A percentile compares a stretch with the other conserved stretches of the same genome.
These are phyloP conservation scores for Nesogale talazaci DNA, from an alignment of 2,113 vertebrate genomes.

Conservation along the genomic window DNA sequence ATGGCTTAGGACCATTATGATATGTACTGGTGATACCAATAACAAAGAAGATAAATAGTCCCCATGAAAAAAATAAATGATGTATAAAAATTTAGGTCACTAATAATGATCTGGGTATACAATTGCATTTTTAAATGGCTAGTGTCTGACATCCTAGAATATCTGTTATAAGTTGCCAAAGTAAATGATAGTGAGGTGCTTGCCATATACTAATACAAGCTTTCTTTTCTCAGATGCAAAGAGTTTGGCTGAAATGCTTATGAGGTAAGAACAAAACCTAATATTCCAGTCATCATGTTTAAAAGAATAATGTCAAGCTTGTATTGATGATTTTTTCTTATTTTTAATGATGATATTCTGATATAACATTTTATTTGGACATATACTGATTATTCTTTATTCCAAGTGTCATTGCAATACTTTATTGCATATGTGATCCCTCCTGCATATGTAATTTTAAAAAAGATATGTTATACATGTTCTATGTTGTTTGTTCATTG, in stretches of 20 bases:
- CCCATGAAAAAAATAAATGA: slow-evolving; percentile 22
- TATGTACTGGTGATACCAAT: neutral
- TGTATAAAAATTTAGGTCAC: neutral
- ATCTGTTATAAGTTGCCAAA: neutral
- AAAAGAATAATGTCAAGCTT: neutral
- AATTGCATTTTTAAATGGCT: neutral
- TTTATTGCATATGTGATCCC: neutral
- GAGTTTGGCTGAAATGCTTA: slow-evolving; percentile 99
- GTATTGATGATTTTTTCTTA: neutral
- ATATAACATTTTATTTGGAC: neutral
- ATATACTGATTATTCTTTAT: neutral
- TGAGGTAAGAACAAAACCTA: slow-evolving; percentile 92
- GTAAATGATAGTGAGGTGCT: slow-evolving; percentile 14
- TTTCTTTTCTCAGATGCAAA: slow-evolving; percentile 96
- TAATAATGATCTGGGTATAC: neutral
- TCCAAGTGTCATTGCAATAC: neutral
- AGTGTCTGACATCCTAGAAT: neutral
- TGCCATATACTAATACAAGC: slow-evolving; percentile 67
- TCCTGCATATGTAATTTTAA: neutral
- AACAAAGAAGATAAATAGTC: neutral
- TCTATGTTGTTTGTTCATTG: neutral
- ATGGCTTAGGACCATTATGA: neutral
- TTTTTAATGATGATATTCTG: neutral
- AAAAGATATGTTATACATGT: neutral
- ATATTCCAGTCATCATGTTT: neutral